These are phyloP conservation scores for Ommatoiulus sabulosus DNA, from an alignment of 2,888 invertebrate genomes.

Conservation along the genomic window DNA sequence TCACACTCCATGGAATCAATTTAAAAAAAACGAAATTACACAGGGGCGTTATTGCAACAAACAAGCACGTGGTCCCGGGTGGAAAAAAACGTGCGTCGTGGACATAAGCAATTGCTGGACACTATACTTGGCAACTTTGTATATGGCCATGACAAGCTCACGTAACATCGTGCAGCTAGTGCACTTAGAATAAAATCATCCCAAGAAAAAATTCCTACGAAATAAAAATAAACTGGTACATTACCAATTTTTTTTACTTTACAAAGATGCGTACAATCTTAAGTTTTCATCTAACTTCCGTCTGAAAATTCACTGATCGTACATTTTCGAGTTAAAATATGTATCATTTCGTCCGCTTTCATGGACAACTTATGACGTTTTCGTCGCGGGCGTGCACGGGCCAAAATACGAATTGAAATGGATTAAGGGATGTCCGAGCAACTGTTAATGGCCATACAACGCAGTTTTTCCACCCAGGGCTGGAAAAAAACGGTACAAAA, in stretches of 20 bases:
- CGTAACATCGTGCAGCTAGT: not conserved
- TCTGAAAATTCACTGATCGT: too few relatives aligned
- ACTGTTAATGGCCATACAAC: not conserved
- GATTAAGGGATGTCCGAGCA: too few relatives aligned
- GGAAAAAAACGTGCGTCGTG: not conserved
- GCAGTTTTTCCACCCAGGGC: not conserved
- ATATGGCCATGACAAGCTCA: not conserved
- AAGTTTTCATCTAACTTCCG: too few relatives aligned
- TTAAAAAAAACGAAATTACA: not conserved
- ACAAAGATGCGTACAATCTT: too few relatives aligned
- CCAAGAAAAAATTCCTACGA: too few relatives aligned
- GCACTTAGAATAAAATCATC: not conserved
- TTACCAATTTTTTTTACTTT: too few relatives aligned
- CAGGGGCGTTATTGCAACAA: constrained; percentile 18
- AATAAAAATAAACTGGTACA: too few relatives aligned
- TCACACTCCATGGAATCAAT: constrained; percentile 28
- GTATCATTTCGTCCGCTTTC: not conserved
- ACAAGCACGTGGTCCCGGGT: constrained; percentile 23
- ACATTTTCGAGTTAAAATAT: too few relatives aligned
- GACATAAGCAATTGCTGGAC: not conserved
- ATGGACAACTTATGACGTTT: not conserved
- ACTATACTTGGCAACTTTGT: not conserved
- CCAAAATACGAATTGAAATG: too few relatives aligned
- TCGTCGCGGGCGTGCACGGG: too few relatives aligned
- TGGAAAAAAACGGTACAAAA: not conserved